These are phyloP conservation scores for Leucania comma DNA, from an alignment of 2,888 invertebrate species.

Conservation along the genomic window DNA sequence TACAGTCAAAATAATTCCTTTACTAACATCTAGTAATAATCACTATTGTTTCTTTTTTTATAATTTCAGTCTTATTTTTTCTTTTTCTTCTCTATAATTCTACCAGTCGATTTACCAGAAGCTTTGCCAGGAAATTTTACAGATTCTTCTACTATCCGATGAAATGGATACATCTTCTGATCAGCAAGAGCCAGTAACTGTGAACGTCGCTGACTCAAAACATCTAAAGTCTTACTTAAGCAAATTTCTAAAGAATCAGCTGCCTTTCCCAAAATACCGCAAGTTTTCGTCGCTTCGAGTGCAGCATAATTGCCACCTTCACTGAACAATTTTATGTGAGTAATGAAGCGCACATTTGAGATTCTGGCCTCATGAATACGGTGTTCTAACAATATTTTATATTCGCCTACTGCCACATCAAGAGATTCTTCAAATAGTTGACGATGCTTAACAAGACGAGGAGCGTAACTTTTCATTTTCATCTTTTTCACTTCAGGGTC, in stretches of 20 bases:
- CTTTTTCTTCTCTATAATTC: conserved; percentile 65
- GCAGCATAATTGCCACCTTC: conserved; percentile 81
- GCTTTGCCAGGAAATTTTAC: conserved; percentile 65
- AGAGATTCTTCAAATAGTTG: conserved; percentile 78
- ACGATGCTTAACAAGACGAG: conserved; percentile 76
- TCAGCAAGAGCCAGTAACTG: conserved; percentile 76
- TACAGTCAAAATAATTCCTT: neutral
- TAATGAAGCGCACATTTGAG: conserved; percentile 79
- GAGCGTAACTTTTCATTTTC: conserved; percentile 80
- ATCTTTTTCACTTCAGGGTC: conserved; percentile 75
- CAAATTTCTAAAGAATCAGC: conserved; percentile 80
- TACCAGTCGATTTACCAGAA: conserved; percentile 40
- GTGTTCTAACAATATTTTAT: conserved; percentile 71
- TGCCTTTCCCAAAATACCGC: conserved; percentile 70
- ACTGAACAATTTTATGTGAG: conserved; percentile 74
- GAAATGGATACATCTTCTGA: conserved; percentile 70
- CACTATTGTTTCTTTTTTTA: neutral
- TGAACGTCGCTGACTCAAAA: conserved; percentile 71
- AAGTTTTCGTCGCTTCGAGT: conserved; percentile 75
- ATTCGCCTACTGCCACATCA: conserved; percentile 66
- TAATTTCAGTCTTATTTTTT: conserved; percentile 62
- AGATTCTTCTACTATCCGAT: conserved; percentile 71
- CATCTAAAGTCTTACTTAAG: conserved; percentile 67
- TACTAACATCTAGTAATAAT: neutral
- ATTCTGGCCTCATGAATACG: conserved; percentile 81